These are phyloP conservation scores for Oceanodroma tethys DNA, from an alignment of 2,113 vertebrate genomes.

Conservation along the genomic window DNA sequence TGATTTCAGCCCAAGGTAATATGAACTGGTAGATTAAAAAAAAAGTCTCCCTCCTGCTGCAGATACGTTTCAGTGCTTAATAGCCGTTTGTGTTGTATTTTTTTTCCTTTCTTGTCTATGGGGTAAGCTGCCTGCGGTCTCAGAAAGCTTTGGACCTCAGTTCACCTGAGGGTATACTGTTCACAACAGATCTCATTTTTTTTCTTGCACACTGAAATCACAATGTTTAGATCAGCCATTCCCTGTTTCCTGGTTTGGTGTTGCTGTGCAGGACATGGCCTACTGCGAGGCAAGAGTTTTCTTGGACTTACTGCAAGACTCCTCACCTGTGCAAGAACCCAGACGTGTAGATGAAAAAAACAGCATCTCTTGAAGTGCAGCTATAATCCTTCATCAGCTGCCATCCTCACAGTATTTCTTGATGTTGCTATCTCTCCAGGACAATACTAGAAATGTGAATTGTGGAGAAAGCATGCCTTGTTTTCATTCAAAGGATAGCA, in stretches of 20 bases:
- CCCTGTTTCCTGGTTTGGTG: not conserved
- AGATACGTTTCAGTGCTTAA: not conserved
- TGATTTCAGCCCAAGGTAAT: conserved; percentile 21
- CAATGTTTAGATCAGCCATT: not conserved
- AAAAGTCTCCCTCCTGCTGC: not conserved
- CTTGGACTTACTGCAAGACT: not conserved
- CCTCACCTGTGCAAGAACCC: not conserved
- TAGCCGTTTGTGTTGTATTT: not conserved
- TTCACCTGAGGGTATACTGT: not conserved
- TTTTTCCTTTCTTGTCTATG: not conserved
- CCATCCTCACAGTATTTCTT: not conserved
- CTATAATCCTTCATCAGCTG: not conserved
- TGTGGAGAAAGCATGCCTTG: not conserved
- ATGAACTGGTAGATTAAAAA: not conserved
- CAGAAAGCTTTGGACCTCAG: not conserved
- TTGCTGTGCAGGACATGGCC: not conserved
- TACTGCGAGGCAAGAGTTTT: not conserved
- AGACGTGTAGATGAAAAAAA: not conserved
- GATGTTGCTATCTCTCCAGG: not conserved
- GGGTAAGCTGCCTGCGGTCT: not conserved
- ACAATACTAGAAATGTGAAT: not conserved
- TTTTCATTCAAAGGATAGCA: not conserved
- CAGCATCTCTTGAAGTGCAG: not conserved
- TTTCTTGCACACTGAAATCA: not conserved
- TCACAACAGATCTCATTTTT: not conserved